These are phyloP conservation scores for Dufourea novaeangliae DNA, from an alignment of 1,140 invertebrate genomes.

Conservation along the genomic window DNA sequence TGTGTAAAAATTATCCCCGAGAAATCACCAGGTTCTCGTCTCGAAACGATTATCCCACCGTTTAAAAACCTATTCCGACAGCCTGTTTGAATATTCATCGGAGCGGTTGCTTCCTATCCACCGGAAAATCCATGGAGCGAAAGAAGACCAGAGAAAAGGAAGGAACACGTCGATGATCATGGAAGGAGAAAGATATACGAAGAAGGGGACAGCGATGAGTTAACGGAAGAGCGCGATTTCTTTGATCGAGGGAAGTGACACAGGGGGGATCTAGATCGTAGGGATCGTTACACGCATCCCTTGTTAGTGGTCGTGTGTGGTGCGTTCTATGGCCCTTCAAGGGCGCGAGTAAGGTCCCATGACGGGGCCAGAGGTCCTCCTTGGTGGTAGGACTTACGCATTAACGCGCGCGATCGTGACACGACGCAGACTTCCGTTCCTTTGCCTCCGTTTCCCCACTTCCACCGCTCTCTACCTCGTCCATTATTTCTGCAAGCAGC, in stretches of 20 bases:
- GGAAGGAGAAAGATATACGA: neutral
- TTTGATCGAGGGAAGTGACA: no score
- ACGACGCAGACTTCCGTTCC: conserved; percentile 39
- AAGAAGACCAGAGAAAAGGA: neutral
- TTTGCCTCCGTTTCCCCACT: neutral
- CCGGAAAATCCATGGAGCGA: neutral
- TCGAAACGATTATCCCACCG: no score
- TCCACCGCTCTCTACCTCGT: no score
- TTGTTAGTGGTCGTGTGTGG: neutral
- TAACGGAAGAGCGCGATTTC: conserved; percentile 10
- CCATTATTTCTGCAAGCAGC: no score
- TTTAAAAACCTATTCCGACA: conserved; percentile 8
- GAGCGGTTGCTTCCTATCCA: conserved; percentile 6
- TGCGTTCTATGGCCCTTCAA: conserved; percentile 47
- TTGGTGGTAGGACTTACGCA: conserved; percentile 25
- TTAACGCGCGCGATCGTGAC: conserved; percentile 47
- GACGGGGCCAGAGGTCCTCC: conserved; percentile 24
- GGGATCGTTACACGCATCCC: conserved; percentile 3
- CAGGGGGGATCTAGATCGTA: conserved; percentile 57
- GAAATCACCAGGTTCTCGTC: no score
- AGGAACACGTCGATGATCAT: neutral
- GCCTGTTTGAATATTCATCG: conserved; percentile 41
- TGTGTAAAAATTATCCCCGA: no score
- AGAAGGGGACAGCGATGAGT: no score
- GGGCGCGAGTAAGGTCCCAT: conserved; percentile 56